Evolutionary conservation across 1,140 invertebrate genomes (phyloP).

Genomic region (Leptoteleia sp.): DNA sequence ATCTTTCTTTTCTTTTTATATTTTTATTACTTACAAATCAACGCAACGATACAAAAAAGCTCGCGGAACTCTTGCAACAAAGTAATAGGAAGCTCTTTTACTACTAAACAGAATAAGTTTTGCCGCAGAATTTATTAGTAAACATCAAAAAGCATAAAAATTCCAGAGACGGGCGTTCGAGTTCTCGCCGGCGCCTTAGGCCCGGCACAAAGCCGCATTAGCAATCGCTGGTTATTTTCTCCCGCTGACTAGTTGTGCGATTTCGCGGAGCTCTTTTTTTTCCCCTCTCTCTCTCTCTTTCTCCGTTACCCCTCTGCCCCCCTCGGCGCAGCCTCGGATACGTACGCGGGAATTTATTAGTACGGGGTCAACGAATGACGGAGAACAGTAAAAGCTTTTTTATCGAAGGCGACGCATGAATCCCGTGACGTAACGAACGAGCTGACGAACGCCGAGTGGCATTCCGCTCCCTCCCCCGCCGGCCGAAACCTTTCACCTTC

Average conservation of each 20-base stretch:
- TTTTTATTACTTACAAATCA: too few relatives aligned
- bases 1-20: too few relatives aligned
- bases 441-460: conserved; percentile 50
- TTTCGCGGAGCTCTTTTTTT: neutral
- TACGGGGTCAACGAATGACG: conserved; percentile 43
- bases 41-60: too few relatives aligned
- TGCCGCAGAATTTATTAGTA: neutral
- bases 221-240: conserved; percentile 10
- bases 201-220: neutral
- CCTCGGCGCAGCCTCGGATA: neutral
- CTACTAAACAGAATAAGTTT: neutral
- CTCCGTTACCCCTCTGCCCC: too few relatives aligned
- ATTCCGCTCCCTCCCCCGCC: conserved; percentile 6
- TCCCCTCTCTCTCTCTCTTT: too few relatives aligned
- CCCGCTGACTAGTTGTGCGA: neutral
- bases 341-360: conserved; percentile 19
- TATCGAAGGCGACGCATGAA: conserved; percentile 29
- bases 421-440: conserved; percentile 55
- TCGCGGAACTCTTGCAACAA: too few relatives aligned
- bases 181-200: neutral
- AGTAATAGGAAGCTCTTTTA: too few relatives aligned
- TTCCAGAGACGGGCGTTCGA: neutral
- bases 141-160: neutral
- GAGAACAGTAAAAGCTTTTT: conserved; percentile 46
- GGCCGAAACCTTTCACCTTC: conserved; percentile 61